Conservation (phyloP, 1,140 invertebrate genomes). For the Trachymyrmex cornetzi region DNA sequence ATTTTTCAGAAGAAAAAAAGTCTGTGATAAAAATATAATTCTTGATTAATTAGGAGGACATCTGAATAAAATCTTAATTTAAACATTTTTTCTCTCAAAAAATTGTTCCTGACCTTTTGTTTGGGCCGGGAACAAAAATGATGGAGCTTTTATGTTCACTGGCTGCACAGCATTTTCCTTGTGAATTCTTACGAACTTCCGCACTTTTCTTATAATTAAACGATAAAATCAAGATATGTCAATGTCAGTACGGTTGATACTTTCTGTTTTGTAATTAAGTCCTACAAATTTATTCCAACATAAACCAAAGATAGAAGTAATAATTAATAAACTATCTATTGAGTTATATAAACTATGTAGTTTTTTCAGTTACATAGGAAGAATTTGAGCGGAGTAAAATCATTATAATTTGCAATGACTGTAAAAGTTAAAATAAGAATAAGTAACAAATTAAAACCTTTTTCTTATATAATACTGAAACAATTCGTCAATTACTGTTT, state of each 20-base stretch:
- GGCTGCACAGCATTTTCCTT: background rate
- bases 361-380: background rate
- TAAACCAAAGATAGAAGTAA: conserved; percentile 5
- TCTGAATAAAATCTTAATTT: conserved; percentile 6
- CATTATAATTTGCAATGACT: background rate
- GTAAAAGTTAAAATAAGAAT: background rate
- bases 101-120: too few species aligned
- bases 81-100: background rate
- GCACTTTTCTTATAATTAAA: background rate
- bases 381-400: background rate
- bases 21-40: background rate
- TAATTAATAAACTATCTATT: background rate
- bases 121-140: background rate
- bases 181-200: conserved; percentile 24
- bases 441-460: background rate
- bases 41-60: background rate
- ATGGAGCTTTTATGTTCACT: background rate
- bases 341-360: background rate
- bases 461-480: background rate
- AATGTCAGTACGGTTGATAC: background rate
- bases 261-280: background rate
- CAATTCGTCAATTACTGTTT: background rate
- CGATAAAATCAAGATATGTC: conserved; percentile 10
- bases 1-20: conserved; percentile 19
- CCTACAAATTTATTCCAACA: background rate